Evolutionary conservation across 2,113 vertebrate species (phyloP).

Genomic region (Sinocyclocheilus anshuiensis): DNA sequence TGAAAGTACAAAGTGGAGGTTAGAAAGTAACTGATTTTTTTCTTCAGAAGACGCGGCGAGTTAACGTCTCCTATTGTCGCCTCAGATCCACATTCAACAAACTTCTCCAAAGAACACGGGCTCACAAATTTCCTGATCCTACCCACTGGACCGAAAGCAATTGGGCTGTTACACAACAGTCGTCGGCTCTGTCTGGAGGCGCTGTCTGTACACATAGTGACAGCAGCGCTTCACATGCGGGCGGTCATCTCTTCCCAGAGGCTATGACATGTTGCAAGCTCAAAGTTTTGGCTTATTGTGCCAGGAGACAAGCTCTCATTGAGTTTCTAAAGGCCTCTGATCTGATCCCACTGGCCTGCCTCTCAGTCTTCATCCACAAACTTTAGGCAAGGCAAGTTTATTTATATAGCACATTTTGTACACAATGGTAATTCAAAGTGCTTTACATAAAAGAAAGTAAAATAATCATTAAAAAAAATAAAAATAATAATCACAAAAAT

Average conservation of each 20-base stretch:
- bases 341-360: neutral
- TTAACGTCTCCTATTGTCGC: conserved; percentile 31
- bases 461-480: no score
- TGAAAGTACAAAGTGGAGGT: conserved; percentile 32
- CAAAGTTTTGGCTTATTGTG: conserved; percentile 17
- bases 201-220: neutral
- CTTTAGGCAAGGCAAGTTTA: neutral
- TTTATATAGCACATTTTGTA: no score
- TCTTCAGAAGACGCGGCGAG: conserved; percentile 11
- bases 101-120: conserved; percentile 16
- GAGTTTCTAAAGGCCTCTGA: conserved; percentile 7
- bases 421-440: no score
- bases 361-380: neutral
- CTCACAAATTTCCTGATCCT: conserved; percentile 7
- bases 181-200: conserved; percentile 19
- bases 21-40: conserved; percentile 46
- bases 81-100: conserved; percentile 14
- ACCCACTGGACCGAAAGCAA: conserved; percentile 4
- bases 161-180: conserved; percentile 34
- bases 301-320: neutral
- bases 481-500: no score
- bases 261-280: conserved; percentile 13
- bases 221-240: neutral
- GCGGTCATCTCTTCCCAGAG: conserved; percentile 11
- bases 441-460: no score